Percentiles rank a stretch among this genome's conserved stretches.
These are phyloP conservation scores for Xenotilapia longispinis DNA, from an alignment of 2,113 vertebrate genomes.

Conservation along the genomic window DNA sequence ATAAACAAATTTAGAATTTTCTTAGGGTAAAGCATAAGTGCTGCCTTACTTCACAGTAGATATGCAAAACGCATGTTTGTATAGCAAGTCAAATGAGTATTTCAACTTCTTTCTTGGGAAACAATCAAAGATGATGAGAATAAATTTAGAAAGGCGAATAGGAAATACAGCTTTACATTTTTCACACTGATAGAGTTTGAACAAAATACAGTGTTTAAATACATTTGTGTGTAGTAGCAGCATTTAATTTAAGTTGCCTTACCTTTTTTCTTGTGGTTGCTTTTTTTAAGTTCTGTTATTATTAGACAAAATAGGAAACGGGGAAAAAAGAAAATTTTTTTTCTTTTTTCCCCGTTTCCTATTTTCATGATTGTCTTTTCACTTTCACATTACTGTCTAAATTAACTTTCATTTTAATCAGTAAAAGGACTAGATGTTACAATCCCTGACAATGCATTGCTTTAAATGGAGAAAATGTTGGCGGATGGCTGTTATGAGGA, in stretches of 20 bases:
- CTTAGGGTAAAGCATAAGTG: background rate
- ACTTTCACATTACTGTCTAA: background rate
- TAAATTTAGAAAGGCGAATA: background rate
- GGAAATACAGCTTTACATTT: background rate
- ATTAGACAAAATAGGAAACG: too few species aligned
- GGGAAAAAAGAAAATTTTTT: too few species aligned
- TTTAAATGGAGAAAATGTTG: too few species aligned
- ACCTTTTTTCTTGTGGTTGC: background rate
- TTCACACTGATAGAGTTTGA: background rate
- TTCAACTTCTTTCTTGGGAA: background rate
- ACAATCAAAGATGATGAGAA: background rate
- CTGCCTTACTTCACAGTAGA: background rate
- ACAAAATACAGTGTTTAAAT: background rate
- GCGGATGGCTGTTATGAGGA: too few species aligned
- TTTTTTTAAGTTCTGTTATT: background rate
- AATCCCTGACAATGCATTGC: too few species aligned
- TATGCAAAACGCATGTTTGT: background rate
- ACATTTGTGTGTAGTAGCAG: background rate
- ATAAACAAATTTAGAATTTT: background rate
- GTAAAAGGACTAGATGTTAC: too few species aligned
- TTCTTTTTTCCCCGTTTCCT: rapidly evolving
- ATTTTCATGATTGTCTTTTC: background rate
- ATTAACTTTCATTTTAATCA: background rate
- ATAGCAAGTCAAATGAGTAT: background rate
- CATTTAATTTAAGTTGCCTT: background rate